phyloP scores from a whole-genome alignment of 2,113 vertebrate genomes.

The Oenanthe melanoleuca region DNA sequence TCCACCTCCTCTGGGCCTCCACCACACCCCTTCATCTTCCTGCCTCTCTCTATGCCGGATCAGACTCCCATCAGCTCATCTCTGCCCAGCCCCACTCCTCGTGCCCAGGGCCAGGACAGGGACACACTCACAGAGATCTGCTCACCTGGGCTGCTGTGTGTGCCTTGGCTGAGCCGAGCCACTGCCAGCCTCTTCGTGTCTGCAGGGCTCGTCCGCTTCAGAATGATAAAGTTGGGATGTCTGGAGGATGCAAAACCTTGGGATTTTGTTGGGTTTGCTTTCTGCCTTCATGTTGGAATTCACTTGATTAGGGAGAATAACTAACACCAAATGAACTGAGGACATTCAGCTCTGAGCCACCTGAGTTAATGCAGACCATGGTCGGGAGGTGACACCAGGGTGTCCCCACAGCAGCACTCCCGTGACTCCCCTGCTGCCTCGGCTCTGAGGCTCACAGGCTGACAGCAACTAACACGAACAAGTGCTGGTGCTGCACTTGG shows the following conservation, averaged over 20 bases:
- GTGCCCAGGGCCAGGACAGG: neutral
- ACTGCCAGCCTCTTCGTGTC: neutral
- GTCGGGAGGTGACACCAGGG: neutral
- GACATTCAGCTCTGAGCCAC: neutral
- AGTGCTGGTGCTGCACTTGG: neutral
- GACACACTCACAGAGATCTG: fast-evolving
- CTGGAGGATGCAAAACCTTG: neutral
- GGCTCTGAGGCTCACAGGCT: neutral
- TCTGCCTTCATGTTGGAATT: neutral
- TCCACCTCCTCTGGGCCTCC: neutral
- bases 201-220: fast-evolving
- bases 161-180: neutral
- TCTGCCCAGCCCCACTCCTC: neutral
- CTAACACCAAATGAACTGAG: neutral
- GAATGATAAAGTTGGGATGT: fast-evolving
- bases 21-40: neutral
- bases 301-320: neutral
- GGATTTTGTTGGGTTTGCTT: neutral
- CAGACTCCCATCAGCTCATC: neutral
- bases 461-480: neutral
- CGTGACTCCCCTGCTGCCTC: neutral
- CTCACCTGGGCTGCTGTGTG: neutral
- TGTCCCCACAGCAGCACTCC: neutral
- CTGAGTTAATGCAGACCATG: neutral
- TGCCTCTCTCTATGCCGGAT: neutral